Conservation (phyloP, 2,797 vertebrate genomes). For the Pseudocheirus occidentalis region DNA sequence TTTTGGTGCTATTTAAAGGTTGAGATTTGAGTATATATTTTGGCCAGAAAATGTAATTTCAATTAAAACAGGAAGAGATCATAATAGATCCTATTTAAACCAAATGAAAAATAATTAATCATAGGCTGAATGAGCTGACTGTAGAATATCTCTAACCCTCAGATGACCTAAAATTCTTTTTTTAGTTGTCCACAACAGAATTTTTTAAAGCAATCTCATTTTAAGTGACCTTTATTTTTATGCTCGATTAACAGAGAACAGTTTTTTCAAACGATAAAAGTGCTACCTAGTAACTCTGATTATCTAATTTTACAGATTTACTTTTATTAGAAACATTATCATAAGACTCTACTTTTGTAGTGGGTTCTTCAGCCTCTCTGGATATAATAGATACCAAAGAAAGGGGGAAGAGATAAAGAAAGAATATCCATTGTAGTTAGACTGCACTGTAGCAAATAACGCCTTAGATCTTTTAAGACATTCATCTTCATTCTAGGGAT, state of each 20-base stretch:
- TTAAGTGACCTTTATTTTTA: conserved; percentile 31
- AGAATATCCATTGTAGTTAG: not conserved
- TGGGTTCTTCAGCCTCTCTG: not conserved
- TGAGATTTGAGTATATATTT: not conserved
- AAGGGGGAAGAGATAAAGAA: not conserved
- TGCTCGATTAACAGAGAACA: conserved; percentile 1
- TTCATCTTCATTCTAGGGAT: conserved; percentile 13
- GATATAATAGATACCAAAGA: conserved; percentile 20
- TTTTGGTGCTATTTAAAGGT: not conserved
- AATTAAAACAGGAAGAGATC: conserved; percentile 36
- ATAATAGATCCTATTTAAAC: conserved; percentile 11
- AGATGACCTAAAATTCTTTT: conserved; percentile 46
- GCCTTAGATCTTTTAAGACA: not conserved
- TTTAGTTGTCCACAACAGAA: conserved; percentile 31
- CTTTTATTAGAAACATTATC: conserved; percentile 12
- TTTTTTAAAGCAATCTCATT: conserved; percentile 9
- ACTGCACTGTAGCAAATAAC: not conserved
- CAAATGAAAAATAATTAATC: conserved; percentile 60
- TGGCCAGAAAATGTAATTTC: conserved; percentile 40
- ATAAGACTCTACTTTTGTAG: not conserved
- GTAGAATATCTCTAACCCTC: conserved; percentile 22
- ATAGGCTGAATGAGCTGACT: conserved; percentile 12
- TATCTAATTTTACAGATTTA: not conserved
- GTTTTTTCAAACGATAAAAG: not conserved
- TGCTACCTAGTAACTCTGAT: conserved; percentile 4